Base-by-base conservation (phyloP, 2,888 invertebrate genomes). In the Philaethria dido region DNA sequence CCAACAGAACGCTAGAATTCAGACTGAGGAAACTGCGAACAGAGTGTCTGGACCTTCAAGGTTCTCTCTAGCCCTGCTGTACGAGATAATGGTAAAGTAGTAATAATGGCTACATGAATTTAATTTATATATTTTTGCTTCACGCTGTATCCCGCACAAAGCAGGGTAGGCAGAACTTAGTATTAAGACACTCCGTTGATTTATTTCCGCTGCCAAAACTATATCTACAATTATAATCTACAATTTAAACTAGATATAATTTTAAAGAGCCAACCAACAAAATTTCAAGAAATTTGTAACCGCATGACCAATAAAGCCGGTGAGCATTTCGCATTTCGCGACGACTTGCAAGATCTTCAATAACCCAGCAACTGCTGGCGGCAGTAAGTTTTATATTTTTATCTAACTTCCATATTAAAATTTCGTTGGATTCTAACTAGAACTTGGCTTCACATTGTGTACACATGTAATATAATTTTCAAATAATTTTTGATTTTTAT, bases 381-480 rank as follows among this genome's bases (percentile, higher is more conserved):
- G 18, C 16, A 20, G 60, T 60, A 60, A 60, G 25, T 60, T 59
- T 60, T 47, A 60, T 33, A 57, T 42, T 57, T 57, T 57, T 60
- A 45, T 60, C 60, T 45, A 20, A 47, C 60, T 60, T 60, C 18
- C 60, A 60, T 60, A 60, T 60, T 60, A 60, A 60, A 60, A 60
- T 60, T 60, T 60, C 29, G 13, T 60, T 33, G 44, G 11, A 45
- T 60, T 45, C 16, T 13, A 16, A 5, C 36, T 16, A 20, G 13
- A 18, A 47, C 18, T 18, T 16, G 29, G 16, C 9, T 9, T 52
- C 4, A 45, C 45, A 18, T 45, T 45, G 9, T 29, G 52, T 29
- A 52, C 29, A 29, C 52, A 33, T 52, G 9, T 29, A 16, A 11
- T 52, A 16, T 50, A 25, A n/a, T 1, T 25, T 50, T n/a, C 4